Evolutionary conservation across 2,888 invertebrate species (phyloP).

Genomic region (Eupithecia centaureata): DNA sequence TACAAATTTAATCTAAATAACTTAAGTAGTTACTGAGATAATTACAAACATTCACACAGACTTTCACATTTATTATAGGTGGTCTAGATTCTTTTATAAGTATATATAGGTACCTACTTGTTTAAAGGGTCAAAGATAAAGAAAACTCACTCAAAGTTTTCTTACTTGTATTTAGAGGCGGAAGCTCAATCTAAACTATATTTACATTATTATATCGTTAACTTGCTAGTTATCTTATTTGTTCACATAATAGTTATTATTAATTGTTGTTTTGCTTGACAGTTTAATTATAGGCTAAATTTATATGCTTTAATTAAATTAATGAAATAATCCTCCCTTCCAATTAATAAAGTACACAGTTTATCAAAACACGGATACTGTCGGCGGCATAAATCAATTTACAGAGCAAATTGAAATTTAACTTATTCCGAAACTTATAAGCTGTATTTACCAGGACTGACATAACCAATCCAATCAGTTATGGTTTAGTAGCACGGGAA

Average conservation of each 20-base stretch:
- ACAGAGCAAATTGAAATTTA: neutral
- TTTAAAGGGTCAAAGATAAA: no score
- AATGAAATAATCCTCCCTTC: conserved; percentile 10
- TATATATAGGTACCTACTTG: no score
- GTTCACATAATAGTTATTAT: neutral
- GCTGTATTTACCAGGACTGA: neutral
- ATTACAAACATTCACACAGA: no score
- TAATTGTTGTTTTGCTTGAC: conserved; percentile 9
- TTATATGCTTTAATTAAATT: conserved; percentile 12
- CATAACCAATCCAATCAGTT: neutral
- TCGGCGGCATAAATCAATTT: conserved; percentile 9
- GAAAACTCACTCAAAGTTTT: no score
- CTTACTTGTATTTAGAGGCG: no score
- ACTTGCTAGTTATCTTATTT: neutral
- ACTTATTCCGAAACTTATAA: neutral
- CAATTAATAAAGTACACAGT: conserved; percentile 23
- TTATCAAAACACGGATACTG: conserved; percentile 17
- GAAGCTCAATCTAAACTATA: no score
- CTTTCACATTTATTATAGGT: no score
- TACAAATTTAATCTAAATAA: no score
- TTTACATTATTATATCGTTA: neutral
- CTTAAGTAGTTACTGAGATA: no score
- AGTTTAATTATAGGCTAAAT: conserved; percentile 10
- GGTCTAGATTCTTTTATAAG: no score
- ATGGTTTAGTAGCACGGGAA: neutral